Evolutionary conservation across 2,888 invertebrate genomes (phyloP).

Genomic region (Oscheius sp.): DNA sequence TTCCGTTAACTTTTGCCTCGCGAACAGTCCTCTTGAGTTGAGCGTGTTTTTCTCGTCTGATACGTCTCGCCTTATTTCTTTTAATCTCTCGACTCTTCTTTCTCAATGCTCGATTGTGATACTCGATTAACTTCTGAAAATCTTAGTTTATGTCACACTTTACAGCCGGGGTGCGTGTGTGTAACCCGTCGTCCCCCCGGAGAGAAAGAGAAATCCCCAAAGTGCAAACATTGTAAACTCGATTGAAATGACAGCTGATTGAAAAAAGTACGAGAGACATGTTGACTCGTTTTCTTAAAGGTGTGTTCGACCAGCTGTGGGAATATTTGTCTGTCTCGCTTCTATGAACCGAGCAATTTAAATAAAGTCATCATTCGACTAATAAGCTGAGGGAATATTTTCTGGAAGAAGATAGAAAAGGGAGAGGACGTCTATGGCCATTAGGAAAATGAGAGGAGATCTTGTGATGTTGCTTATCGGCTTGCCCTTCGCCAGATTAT

Average conservation of each 20-base stretch:
- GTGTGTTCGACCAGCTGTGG: neutral
- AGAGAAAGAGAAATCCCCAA: constrained; percentile 5
- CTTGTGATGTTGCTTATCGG: too few species aligned
- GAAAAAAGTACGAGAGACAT: neutral
- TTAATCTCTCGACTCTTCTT: constrained; percentile 22
- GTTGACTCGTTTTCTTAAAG: neutral
- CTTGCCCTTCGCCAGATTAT: too few species aligned
- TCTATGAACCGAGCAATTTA: too few species aligned
- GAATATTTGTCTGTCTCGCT: neutral
- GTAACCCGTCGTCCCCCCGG: neutral
- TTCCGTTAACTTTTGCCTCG: constrained; percentile 28
- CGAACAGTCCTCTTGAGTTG: constrained; percentile 12
- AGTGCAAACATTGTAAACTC: constrained; percentile 27
- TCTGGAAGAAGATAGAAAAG: too few species aligned
- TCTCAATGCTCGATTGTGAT: constrained; percentile 9
- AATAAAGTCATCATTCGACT: too few species aligned
- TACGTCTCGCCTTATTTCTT: constrained; percentile 8
- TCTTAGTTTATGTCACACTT: neutral
- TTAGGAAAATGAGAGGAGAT: too few species aligned
- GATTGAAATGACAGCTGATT: neutral
- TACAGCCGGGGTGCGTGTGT: neutral
- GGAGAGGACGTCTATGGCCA: too few species aligned
- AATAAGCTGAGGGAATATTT: too few species aligned
- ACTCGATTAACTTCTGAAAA: constrained; percentile 31
- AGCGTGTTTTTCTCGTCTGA: constrained; percentile 26